Percentiles rank a stretch among this genome's conserved stretches.
These are phyloP conservation scores for Lemur catta DNA, from an alignment of 2,797 vertebrate species.

Conservation along the genomic window DNA sequence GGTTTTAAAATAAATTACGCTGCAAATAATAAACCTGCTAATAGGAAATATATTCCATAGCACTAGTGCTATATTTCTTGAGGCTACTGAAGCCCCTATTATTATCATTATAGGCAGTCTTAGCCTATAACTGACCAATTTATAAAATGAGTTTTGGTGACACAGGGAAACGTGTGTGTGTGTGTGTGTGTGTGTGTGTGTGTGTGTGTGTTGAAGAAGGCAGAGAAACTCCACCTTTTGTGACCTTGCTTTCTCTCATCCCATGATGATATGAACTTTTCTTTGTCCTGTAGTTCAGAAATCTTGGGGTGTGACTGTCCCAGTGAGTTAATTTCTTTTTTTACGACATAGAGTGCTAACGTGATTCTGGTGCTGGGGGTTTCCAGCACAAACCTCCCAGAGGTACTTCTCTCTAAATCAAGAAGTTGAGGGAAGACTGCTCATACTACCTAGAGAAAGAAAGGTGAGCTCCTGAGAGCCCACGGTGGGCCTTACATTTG, in stretches of 20 bases:
- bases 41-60: not conserved
- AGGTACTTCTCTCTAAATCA: not conserved
- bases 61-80: slow-evolving; percentile 8
- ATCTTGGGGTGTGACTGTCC: not conserved
- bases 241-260: not conserved
- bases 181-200: not conserved
- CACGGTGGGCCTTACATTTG: not conserved
- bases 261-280: not conserved
- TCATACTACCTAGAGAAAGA: not conserved
- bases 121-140: not conserved
- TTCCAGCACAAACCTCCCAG: too few relatives aligned
- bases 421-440: not conserved
- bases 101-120: not conserved
- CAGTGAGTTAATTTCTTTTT: not conserved
- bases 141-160: not conserved
- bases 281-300: not conserved
- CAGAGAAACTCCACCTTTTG: not conserved
- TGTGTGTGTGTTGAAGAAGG: not conserved
- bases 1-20: slow-evolving; percentile 39
- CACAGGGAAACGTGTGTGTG: not conserved
- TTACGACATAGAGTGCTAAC: not conserved
- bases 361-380: not conserved
- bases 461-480: not conserved
- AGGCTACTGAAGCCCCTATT: not conserved
- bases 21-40: slow-evolving; percentile 51